These are phyloP conservation scores for Drosophila bocqueti DNA, from an alignment of 1,140 invertebrate species.

Conservation along the genomic window DNA sequence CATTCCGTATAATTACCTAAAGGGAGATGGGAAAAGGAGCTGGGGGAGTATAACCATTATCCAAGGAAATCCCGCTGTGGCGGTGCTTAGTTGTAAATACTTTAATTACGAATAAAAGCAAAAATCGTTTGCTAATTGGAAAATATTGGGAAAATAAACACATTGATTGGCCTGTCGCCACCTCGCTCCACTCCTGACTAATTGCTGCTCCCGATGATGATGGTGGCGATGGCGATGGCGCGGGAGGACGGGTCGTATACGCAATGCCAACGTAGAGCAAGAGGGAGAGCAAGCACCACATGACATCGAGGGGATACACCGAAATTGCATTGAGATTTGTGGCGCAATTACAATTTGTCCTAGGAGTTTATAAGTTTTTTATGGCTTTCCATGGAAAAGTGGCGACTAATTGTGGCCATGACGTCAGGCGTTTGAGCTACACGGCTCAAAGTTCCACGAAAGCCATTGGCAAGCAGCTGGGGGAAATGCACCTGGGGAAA, in stretches of 20 bases:
- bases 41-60: conserved; percentile 35
- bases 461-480: conserved; percentile 24
- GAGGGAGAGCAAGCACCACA: conserved; percentile 32
- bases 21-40: conserved; percentile 2
- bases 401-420: conserved; percentile 29
- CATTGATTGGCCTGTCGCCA: conserved; percentile 25
- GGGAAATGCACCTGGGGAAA: not conserved
- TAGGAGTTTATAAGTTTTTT: conserved; percentile 40
- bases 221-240: not conserved
- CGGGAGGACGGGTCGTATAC: conserved; percentile 47
- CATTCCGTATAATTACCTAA: conserved; percentile 20
- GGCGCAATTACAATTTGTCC: conserved; percentile 44
- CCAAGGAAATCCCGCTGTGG: conserved; percentile 49
- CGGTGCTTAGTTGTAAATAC: conserved; percentile 69
- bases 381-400: conserved; percentile 33
- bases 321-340: conserved; percentile 78
- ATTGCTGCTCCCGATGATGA: conserved; percentile 11
- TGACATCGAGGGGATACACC: conserved; percentile 42
- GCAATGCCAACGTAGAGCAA: conserved; percentile 25
- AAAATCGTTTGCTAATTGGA: conserved; percentile 74
- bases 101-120: conserved; percentile 63
- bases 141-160: conserved; percentile 61
- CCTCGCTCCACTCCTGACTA: conserved; percentile 4
- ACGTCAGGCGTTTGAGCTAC: conserved; percentile 30
- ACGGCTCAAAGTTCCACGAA: conserved; percentile 11